Conservation (phyloP, 2,113 vertebrate genomes). For the Nettapus auritus region DNA sequence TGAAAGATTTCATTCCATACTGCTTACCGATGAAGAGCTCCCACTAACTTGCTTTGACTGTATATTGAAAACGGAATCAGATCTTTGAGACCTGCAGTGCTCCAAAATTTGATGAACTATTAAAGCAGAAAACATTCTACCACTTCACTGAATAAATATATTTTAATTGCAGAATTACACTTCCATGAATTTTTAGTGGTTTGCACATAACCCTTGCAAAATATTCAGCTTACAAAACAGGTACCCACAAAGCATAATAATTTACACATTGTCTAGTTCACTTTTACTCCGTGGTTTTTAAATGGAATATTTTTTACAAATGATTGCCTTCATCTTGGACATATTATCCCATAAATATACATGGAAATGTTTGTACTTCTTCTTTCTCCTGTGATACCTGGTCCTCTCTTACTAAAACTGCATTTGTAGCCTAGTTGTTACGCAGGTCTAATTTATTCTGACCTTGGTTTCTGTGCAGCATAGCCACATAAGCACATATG, state of each 20-base stretch:
- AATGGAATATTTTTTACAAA: background rate
- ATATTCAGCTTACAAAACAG: background rate
- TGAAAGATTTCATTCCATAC: background rate
- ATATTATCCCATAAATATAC: background rate
- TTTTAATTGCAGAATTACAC: background rate
- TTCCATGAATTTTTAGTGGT: background rate
- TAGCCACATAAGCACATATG: background rate
- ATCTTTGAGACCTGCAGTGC: background rate
- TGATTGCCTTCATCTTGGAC: background rate
- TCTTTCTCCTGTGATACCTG: background rate
- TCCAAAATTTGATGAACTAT: background rate
- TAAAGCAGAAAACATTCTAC: background rate
- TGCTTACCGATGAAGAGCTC: background rate
- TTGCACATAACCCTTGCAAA: constrained; percentile 2
- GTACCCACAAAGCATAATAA: background rate
- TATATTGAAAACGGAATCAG: background rate
- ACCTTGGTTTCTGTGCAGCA: background rate
- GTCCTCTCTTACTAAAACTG: background rate
- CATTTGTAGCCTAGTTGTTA: background rate
- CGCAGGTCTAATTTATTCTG: background rate
- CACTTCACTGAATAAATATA: background rate
- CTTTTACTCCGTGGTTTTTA: background rate
- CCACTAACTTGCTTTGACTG: background rate
- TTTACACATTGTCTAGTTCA: background rate
- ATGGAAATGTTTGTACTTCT: background rate